A percentile compares a stretch with the other conserved stretches of the same genome.
These are phyloP conservation scores for Diabrotica undecimpunctata DNA, from an alignment of 1,140 invertebrate genomes.

Conservation along the genomic window DNA sequence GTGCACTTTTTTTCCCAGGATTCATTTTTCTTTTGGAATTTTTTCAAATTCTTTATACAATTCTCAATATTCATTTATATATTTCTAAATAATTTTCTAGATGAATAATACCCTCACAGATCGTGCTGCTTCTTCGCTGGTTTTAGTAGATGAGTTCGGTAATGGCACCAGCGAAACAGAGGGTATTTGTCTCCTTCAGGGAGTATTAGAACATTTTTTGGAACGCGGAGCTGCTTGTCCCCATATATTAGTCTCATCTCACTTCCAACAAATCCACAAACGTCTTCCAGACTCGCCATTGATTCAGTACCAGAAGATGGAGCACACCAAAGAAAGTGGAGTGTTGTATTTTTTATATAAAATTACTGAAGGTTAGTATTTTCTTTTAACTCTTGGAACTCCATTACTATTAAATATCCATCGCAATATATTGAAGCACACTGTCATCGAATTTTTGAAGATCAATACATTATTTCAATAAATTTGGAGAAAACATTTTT, in stretches of 20 bases:
- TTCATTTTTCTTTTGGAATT: too few species aligned
- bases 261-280: conserved; percentile 64
- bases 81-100: conserved; percentile 50
- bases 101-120: conserved; percentile 66
- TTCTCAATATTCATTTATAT: too few species aligned
- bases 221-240: conserved; percentile 58
- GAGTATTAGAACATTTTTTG: conserved; percentile 64
- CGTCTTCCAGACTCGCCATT: conserved; percentile 61
- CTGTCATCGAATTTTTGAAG: too few species aligned
- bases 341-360: conserved; percentile 40
- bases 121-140: conserved; percentile 63
- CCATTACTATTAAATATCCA: too few species aligned
- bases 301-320: conserved; percentile 53
- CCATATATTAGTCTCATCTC: conserved; percentile 73
- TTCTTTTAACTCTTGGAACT: background rate
- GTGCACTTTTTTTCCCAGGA: too few species aligned
- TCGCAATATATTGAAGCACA: too few species aligned
- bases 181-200: conserved; percentile 66
- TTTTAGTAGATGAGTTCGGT: conserved; percentile 90
- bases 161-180: conserved; percentile 78
- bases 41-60: too few species aligned
- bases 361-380: conserved; percentile 32
- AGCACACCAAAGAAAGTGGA: conserved; percentile 30
- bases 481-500: too few species aligned
- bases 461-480: too few species aligned